Conservation (phyloP, 2,888 invertebrate genomes). For the Dasysyrphus tricinctus region DNA sequence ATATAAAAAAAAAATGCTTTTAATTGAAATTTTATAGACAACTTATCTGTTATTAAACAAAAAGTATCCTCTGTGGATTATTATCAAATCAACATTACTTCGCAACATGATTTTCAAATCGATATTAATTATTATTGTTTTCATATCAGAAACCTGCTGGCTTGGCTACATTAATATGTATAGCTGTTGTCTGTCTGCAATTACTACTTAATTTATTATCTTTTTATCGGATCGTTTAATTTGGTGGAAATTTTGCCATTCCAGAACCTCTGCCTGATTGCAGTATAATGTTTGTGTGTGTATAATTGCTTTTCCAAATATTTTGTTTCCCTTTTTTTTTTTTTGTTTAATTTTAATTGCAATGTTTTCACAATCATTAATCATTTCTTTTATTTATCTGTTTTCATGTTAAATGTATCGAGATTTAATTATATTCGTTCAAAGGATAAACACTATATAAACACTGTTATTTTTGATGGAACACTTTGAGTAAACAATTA, state of each 20-base stretch:
- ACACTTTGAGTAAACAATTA: slow-evolving; percentile 16
- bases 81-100: slow-evolving; percentile 30
- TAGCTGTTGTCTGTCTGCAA: slow-evolving; percentile 29
- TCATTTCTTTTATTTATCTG: slow-evolving; percentile 26
- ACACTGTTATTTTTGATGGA: slow-evolving; percentile 3
- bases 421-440: slow-evolving; percentile 14
- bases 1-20: background rate
- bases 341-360: slow-evolving; percentile 28
- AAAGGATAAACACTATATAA: slow-evolving; percentile 7
- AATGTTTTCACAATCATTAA: slow-evolving; percentile 24
- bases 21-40: background rate
- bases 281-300: background rate
- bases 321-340: background rate
- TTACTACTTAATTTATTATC: slow-evolving; percentile 47
- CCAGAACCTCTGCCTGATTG: background rate
- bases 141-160: slow-evolving; percentile 10
- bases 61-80: background rate
- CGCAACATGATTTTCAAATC: slow-evolving; percentile 33
- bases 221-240: slow-evolving; percentile 23
- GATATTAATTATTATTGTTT: slow-evolving; percentile 15
- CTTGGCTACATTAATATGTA: background rate
- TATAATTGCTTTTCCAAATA: slow-evolving; percentile 8
- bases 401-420: background rate
- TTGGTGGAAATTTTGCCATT: slow-evolving; percentile 28
- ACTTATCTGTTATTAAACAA: background rate